Conservation (phyloP, 1,140 invertebrate genomes). For the Harlomillsia oculata region DNA sequence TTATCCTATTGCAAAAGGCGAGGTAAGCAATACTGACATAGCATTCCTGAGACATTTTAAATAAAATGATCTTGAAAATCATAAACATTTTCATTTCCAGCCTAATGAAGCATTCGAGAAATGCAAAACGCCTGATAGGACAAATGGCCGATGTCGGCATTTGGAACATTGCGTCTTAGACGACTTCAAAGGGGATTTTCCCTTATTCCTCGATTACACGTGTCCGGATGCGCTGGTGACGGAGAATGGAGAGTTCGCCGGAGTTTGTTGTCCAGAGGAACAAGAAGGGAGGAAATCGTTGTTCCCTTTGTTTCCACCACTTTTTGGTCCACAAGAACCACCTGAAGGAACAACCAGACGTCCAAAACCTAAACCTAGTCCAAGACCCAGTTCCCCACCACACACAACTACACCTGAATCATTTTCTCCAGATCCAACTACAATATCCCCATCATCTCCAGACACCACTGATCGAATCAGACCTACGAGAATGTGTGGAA, state of each 20-base stretch:
- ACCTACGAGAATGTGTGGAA: constrained; percentile 13
- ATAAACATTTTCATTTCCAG: constrained; percentile 12
- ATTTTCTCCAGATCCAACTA: not conserved
- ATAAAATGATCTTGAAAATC: too few relatives aligned
- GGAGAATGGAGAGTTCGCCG: constrained; percentile 47
- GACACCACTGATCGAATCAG: not conserved
- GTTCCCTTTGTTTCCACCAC: not conserved
- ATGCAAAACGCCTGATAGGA: constrained; percentile 52
- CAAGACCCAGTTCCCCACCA: not conserved
- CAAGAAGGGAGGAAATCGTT: constrained; percentile 10
- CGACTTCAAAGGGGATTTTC: constrained; percentile 47
- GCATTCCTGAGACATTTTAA: too few relatives aligned
- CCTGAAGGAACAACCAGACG: not conserved
- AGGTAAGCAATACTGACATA: constrained; percentile 5
- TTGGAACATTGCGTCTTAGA: constrained; percentile 53
- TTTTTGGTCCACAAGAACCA: not conserved
- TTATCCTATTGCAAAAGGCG: constrained; percentile 6
- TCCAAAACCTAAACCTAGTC: not conserved
- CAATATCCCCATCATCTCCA: not conserved
- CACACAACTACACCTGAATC: not conserved
- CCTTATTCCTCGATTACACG: constrained; percentile 51
- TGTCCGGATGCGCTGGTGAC: constrained; percentile 57
- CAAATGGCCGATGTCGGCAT: constrained; percentile 53
- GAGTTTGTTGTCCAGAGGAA: constrained; percentile 54
- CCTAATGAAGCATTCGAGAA: constrained; percentile 26